phyloP scores from a whole-genome alignment of 1,140 invertebrate genomes.

The Eriocheir sinensis region DNA sequence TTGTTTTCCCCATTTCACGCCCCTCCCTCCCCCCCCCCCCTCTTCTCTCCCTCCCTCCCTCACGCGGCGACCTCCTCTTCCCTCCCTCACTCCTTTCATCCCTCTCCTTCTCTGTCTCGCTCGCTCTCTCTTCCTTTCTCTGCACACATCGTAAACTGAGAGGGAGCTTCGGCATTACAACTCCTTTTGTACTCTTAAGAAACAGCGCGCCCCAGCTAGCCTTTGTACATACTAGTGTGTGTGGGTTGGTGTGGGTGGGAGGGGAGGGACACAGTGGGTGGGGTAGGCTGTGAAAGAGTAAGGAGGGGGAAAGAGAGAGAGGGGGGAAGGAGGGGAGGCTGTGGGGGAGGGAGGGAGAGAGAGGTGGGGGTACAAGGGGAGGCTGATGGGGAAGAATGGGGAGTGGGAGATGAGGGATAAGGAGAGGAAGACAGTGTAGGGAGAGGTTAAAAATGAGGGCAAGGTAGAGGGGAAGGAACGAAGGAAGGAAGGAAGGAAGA shows the following conservation, averaged over 20 bases:
- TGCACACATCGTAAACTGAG: neutral
- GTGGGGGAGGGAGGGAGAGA: too few species aligned
- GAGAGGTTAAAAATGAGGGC: too few species aligned
- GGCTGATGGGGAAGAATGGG: too few species aligned
- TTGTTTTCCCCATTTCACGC: neutral
- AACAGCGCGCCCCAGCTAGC: neutral
- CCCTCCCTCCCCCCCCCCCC: neutral
- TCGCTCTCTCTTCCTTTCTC: neutral
- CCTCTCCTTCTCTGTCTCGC: neutral
- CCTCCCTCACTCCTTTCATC: neutral
- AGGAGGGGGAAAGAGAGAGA: too few species aligned
- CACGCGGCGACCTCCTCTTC: neutral
- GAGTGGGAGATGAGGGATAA: too few species aligned
- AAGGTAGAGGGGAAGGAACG: too few species aligned
- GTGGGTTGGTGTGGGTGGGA: neutral
- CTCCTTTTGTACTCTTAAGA: constrained; percentile 24
- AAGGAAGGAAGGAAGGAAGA: too few species aligned
- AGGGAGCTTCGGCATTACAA: constrained; percentile 22
- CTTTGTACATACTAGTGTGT: constrained; percentile 15
- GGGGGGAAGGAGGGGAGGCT: too few species aligned
- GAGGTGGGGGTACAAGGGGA: too few species aligned
- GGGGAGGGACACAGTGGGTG: too few species aligned
- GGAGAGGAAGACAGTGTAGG: too few species aligned
- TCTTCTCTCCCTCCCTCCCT: neutral
- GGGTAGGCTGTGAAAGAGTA: too few species aligned